Percentiles rank a stretch among this genome's conserved stretches.
phyloP scores from a whole-genome alignment of 2,888 invertebrate species.

The Gymnosoma rotundatum region DNA sequence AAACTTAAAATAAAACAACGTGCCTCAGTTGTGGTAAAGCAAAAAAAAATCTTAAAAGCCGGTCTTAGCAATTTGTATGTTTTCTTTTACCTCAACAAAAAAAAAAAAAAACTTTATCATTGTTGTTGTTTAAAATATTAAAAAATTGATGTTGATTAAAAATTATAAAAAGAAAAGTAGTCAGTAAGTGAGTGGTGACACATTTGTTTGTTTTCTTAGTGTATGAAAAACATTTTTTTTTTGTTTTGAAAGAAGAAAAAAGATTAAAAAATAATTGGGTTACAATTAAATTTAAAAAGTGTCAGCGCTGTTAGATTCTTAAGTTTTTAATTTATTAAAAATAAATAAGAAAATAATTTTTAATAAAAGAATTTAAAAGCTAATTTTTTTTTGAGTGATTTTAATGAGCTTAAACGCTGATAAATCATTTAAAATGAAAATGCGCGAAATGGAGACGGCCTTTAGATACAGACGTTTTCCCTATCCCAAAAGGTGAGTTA shows the following conservation, averaged over 20 bases:
- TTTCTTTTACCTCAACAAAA: slow-evolving; percentile 10
- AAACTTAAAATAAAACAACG: not conserved
- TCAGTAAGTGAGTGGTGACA: slow-evolving; percentile 42
- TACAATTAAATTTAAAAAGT: slow-evolving; percentile 39
- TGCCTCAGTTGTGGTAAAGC: not conserved
- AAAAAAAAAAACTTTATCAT: not conserved
- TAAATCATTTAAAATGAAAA: slow-evolving; percentile 79
- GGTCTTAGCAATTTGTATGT: slow-evolving; percentile 48
- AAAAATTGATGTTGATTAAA: slow-evolving; percentile 59
- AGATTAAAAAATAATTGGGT: slow-evolving; percentile 37
- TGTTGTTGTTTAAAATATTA: slow-evolving; percentile 17
- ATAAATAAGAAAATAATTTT: slow-evolving; percentile 20
- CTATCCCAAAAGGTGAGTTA: slow-evolving; percentile 82
- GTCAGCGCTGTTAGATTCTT: slow-evolving; percentile 3
- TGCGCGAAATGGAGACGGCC: slow-evolving; percentile 81
- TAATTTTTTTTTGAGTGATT: not conserved
- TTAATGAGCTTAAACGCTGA: slow-evolving; percentile 74
- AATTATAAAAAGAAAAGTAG: slow-evolving; percentile 56
- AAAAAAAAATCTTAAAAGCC: slow-evolving; percentile 53
- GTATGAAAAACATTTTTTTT: slow-evolving; percentile 6
- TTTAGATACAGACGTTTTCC: slow-evolving; percentile 81
- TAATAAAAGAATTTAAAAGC: not conserved
- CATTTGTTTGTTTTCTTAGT: slow-evolving; percentile 30
- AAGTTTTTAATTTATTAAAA: not conserved
- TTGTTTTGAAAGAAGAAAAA: slow-evolving; percentile 12